These are phyloP conservation scores for Pachliopta kotzebuea DNA, from an alignment of 2,888 invertebrate genomes.

Conservation along the genomic window DNA sequence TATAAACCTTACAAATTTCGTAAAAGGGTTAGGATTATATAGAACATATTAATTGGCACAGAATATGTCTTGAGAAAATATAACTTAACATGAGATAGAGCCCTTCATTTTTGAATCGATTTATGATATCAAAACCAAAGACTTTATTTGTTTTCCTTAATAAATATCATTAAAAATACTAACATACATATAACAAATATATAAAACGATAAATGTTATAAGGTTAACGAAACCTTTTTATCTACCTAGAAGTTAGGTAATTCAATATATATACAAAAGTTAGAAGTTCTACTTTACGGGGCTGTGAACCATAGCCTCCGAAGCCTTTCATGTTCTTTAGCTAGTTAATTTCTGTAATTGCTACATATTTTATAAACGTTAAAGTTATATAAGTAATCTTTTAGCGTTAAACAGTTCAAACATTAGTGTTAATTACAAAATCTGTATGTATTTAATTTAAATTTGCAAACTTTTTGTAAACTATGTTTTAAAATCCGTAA, in stretches of 20 bases:
- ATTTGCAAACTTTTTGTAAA: too few species aligned
- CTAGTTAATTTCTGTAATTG: not conserved
- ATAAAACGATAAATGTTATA: not conserved
- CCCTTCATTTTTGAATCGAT: too few species aligned
- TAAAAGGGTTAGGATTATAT: too few species aligned
- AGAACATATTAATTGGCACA: too few species aligned
- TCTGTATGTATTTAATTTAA: too few species aligned
- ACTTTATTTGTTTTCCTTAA: too few species aligned
- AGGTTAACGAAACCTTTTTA: not conserved
- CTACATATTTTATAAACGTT: not conserved
- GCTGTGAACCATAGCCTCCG: conserved; percentile 9
- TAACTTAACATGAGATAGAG: too few species aligned
- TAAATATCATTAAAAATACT: too few species aligned
- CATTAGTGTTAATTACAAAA: not conserved
- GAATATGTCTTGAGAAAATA: too few species aligned
- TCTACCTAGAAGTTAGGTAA: conserved; percentile 13
- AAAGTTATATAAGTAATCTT: not conserved
- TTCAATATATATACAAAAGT: conserved; percentile 15
- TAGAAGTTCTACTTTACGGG: conserved; percentile 12
- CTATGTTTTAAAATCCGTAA: too few species aligned
- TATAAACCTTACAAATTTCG: too few species aligned
- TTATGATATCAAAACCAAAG: too few species aligned
- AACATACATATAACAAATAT: not conserved
- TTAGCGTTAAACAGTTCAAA: not conserved
- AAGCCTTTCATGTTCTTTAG: conserved; percentile 14